Evolutionary conservation across 2,113 vertebrate genomes (phyloP), one percentile per base, ranked within the genome.

Genomic region (Engystomops pustulosus): DNA sequence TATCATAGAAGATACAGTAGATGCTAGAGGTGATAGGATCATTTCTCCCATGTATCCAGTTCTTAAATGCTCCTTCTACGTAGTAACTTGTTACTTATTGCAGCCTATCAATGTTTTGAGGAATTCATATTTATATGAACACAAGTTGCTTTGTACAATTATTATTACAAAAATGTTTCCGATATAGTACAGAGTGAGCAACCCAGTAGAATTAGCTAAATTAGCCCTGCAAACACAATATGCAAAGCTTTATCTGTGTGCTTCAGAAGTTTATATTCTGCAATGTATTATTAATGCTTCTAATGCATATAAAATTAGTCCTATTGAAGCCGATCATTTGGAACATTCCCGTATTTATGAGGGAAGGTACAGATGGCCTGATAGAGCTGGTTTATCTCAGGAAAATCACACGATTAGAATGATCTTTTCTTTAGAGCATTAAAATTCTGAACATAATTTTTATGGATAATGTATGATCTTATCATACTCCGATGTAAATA

Each of bases 221-320:
- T 27, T 7, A 14, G 20, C 3, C 20, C 6, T 27, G 69, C 45
- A 71, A 45, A 71, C 17, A 14, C n/a, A 27, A 2, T 17, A 27
- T 44, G 67, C 18, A 71, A 9, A 45, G n/a, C 11, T 67, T 25
- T 36, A 70, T 41, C 27, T 70, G 3, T 70, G 18, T 45, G 38
- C 38, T 45, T 23, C n/a, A 71, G 69, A 71, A 5, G 45, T 45
- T 71, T 45, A 45, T 45, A 15, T 45, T 45, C n/a, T 71, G 36
- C 36, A 41, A 70, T 70, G 69, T 71, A 23, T 71, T 71, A 27
- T 71, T 41, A 41, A 44, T 44, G 12, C 27, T 6, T 45, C 69
- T 71, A 71, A 71, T 44, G 69, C 69, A 71, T 71, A 71, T 15
- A 45, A 45, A 71, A 45, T 71, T 44, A 45, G 62, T 34, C 34